Conservation (phyloP, 2,888 invertebrate species). For the Eupeodes latifasciatus region DNA sequence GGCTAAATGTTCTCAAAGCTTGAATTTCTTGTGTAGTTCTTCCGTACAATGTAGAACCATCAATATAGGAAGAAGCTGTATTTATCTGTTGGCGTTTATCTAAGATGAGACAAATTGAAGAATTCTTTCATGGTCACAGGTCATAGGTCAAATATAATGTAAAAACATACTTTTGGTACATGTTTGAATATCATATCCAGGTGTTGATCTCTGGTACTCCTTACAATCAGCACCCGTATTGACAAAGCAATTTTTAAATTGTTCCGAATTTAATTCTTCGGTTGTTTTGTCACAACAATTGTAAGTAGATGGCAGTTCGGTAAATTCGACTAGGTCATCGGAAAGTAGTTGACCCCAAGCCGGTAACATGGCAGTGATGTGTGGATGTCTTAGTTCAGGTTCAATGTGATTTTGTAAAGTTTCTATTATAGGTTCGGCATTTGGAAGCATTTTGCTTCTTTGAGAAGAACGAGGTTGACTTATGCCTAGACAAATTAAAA, state of each 20-base stretch:
- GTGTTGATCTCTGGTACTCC: conserved; percentile 90
- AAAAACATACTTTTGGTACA: conserved; percentile 87
- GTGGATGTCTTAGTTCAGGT: conserved; percentile 87
- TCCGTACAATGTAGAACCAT: conserved; percentile 93
- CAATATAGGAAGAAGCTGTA: conserved; percentile 92
- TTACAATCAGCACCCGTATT: conserved; percentile 85
- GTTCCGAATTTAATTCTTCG: conserved; percentile 82
- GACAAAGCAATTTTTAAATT: conserved; percentile 85
- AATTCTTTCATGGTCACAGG: too few species aligned
- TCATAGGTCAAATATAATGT: too few species aligned
- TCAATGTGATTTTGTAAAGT: conserved; percentile 86
- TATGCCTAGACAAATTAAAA: conserved; percentile 59
- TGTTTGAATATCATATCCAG: conserved; percentile 87
- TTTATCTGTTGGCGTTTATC: conserved; percentile 93
- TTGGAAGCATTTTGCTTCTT: conserved; percentile 87
- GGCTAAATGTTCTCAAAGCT: conserved; percentile 88
- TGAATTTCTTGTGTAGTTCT: conserved; percentile 89
- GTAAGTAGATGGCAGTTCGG: conserved; percentile 86
- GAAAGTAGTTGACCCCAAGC: conserved; percentile 92
- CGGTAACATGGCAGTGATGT: conserved; percentile 90
- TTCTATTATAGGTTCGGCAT: conserved; percentile 86
- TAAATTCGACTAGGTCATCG: conserved; percentile 89
- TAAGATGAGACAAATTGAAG: conserved; percentile 79
- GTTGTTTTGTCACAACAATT: conserved; percentile 80
- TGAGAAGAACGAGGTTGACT: conserved; percentile 84